phyloP scores from a whole-genome alignment of 2,113 vertebrate genomes.

The Cryptomyrus ogoouensis region DNA sequence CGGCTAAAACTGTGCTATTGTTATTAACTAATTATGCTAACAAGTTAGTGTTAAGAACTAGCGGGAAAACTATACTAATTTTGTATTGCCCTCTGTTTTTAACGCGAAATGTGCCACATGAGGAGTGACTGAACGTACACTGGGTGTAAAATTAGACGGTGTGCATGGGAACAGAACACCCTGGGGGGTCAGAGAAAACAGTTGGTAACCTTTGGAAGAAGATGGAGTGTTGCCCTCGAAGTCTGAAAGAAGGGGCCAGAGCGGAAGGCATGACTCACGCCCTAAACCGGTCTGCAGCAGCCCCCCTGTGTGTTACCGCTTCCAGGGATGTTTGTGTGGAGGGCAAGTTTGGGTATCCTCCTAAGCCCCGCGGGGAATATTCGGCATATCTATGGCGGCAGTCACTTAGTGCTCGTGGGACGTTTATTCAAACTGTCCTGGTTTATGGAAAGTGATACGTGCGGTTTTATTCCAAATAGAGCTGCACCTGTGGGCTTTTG shows the following conservation, averaged over 20 bases:
- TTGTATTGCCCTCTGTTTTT: not conserved
- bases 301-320: constrained; percentile 25
- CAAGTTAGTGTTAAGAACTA: not conserved
- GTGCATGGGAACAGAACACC: not conserved
- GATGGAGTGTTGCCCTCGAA: constrained; percentile 31
- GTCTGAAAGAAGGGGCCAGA: constrained; percentile 25
- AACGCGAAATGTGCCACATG: not conserved
- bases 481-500: not conserved
- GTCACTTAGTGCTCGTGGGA: not conserved
- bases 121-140: constrained; percentile 21
- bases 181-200: constrained; percentile 37
- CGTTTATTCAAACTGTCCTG: not conserved
- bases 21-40: not conserved
- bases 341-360: constrained; percentile 6
- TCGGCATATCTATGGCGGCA: not conserved
- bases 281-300: constrained; percentile 39
- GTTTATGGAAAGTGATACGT: not conserved
- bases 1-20: not conserved
- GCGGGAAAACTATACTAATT: not conserved
- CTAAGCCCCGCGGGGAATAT: not conserved
- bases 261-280: constrained; percentile 46
- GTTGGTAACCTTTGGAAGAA: constrained; percentile 38
- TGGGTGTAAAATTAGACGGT: constrained; percentile 35
- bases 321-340: constrained; percentile 30
- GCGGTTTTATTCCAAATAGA: not conserved